Base-by-base conservation (phyloP, 2,113 vertebrate species). In the Neodontobutis hainanensis region DNA sequence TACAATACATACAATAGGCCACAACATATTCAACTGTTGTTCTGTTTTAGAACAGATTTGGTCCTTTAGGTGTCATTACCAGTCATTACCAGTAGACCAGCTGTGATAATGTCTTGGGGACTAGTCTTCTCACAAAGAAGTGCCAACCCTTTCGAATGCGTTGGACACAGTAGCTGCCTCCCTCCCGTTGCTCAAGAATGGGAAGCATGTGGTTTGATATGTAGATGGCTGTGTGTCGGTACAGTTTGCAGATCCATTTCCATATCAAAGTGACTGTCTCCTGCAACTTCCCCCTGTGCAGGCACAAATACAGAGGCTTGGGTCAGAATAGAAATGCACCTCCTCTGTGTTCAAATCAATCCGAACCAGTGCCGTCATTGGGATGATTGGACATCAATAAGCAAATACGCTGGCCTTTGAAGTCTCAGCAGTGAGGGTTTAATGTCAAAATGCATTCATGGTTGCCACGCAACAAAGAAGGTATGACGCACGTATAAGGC, bases 211-310 rank as follows among this genome's bases (percentile, higher is more conserved):
- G 34, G 47, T 55, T 64, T 67, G 70, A 73, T 67, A 42, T 76
- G 40, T 34, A 35, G 34, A 62, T 48, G 65, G 27, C 35, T 43
- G 50, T n/a, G 14, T 62, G 50, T 52, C 12, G 43, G 68, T 70
- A 67, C 70, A 67, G 35, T 67, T 62, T 44, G 71, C 46, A n/a
- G 67, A n/a, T 40, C 10, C 52, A 82, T 82, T 78, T 75, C 62
- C 70, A 78, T 71, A 71, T 82, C 80, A 75, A 78, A 78, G 75
- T 52, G 42, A n/a, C 52, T 32, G 38, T 61, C 53, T 65, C 43
- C 66, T 60, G 35, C 52, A 9, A 61, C 48, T 43, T 27, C 14
- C 49, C 46, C 57, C 43, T 6, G 48, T 61, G 50, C 61, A 32
- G 65, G 35, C 53, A 11, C 47, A 63, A 67, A 52, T 51, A 67